Conservation (phyloP, 2,113 vertebrate species). For the Laticauda colubrina region DNA sequence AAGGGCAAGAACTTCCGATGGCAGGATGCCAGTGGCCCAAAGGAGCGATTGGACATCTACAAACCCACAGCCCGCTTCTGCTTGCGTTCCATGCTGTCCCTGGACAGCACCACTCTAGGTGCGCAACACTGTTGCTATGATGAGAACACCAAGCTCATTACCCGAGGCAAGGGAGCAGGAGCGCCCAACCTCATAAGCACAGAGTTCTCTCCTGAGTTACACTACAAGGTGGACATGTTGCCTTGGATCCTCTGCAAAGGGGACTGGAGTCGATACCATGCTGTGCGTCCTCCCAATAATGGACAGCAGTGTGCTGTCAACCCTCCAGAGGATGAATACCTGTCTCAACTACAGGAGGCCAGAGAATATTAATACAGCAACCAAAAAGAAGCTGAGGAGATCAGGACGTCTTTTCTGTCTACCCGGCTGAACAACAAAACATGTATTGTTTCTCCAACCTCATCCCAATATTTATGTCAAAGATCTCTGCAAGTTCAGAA, state of each 20-base stretch:
- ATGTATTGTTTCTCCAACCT: background rate
- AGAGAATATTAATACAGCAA: constrained; percentile 77
- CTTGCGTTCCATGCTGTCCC: constrained; percentile 83
- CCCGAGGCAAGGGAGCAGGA: constrained; percentile 85
- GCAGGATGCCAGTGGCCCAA: constrained; percentile 83
- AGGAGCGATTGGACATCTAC: constrained; percentile 88
- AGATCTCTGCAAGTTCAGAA: background rate
- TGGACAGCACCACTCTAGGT: constrained; percentile 79
- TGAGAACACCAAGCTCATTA: constrained; percentile 80
- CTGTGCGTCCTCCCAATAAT: constrained; percentile 84
- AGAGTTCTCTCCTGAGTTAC: constrained; percentile 88
- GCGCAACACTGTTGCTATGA: constrained; percentile 92
- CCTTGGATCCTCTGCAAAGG: constrained; percentile 95
- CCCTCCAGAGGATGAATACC: constrained; percentile 82
- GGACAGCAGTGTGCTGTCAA: constrained; percentile 80
- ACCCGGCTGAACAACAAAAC: background rate
- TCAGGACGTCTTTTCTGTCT: background rate
- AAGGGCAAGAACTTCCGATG: constrained; percentile 78
- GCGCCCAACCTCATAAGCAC: constrained; percentile 88
- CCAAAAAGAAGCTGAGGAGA: background rate
- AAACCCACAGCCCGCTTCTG: constrained; percentile 85
- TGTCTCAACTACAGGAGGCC: constrained; percentile 88
- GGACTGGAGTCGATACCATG: constrained; percentile 90
- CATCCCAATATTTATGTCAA: background rate
- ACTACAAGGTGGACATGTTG: constrained; percentile 89